Conservation (phyloP, 2,113 vertebrate species). For the Antigone vipio region DNA sequence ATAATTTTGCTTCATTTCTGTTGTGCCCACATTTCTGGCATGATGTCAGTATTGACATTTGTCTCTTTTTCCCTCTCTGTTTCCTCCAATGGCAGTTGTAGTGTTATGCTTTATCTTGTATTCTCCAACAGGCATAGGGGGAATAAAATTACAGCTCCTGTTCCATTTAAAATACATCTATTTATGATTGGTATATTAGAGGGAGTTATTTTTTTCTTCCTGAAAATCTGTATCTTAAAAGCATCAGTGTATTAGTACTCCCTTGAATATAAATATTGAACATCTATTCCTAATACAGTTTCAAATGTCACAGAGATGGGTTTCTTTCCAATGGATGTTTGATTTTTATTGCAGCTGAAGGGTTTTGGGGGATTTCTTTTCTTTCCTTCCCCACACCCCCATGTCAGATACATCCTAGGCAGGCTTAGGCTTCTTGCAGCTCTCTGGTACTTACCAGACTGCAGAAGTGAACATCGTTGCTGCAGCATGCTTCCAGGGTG, state of each 20-base stretch:
- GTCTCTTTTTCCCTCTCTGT: neutral
- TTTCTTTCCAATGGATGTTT: neutral
- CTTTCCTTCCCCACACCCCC: rapidly evolving
- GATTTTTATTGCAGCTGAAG: neutral
- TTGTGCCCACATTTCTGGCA: neutral
- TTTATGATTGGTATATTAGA: neutral
- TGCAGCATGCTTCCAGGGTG: neutral
- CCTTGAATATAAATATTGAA: neutral
- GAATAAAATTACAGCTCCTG: neutral
- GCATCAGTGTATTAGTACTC: neutral
- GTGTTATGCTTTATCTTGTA: neutral
- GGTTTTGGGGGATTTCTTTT: neutral
- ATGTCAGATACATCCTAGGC: neutral
- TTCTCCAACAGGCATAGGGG: neutral
- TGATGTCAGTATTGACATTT: neutral
- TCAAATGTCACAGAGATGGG: neutral
- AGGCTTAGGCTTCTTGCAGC: neutral
- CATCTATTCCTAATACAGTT: neutral
- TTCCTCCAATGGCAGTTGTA: neutral
- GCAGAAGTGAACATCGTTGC: neutral
- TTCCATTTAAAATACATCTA: neutral
- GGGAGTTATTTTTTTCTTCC: neutral
- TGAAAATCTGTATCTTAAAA: neutral
- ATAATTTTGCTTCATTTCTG: neutral
- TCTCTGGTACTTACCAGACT: neutral